A percentile compares a stretch with the other conserved stretches of the same genome.
These are phyloP conservation scores for Hypercompe scribonia DNA, from an alignment of 2,888 invertebrate genomes.

Conservation along the genomic window DNA sequence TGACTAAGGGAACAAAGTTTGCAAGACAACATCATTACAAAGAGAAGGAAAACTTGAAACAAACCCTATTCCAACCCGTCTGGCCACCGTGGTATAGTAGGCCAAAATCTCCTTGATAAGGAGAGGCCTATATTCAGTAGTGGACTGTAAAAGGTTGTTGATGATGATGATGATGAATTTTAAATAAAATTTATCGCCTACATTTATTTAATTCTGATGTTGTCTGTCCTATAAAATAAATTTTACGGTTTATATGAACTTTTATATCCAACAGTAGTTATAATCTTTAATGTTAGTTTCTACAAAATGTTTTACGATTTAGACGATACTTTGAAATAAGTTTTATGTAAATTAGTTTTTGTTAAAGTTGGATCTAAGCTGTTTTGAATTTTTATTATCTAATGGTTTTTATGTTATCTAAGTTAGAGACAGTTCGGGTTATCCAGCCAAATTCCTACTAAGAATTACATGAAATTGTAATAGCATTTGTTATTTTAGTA, in stretches of 20 bases:
- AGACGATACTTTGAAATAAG: slow-evolving; percentile 19
- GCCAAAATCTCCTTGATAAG: too few relatives aligned
- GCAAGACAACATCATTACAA: too few relatives aligned
- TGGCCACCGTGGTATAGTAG: too few relatives aligned
- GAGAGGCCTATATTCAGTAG: too few relatives aligned
- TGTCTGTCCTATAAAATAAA: neutral
- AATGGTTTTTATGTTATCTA: neutral
- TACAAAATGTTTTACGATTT: neutral
- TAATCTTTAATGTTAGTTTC: neutral
- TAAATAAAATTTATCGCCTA: too few relatives aligned
- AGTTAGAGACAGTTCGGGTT: neutral
- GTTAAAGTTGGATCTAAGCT: slow-evolving; percentile 12
- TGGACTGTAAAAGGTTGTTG: too few relatives aligned
- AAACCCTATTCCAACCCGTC: too few relatives aligned
- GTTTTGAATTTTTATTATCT: slow-evolving; percentile 11
- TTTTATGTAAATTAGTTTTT: slow-evolving; percentile 31
- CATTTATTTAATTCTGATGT: too few relatives aligned
- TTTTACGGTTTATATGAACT: neutral
- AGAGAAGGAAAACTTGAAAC: too few relatives aligned
- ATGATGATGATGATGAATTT: too few relatives aligned
- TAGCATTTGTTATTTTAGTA: neutral
- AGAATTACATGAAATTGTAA: neutral
- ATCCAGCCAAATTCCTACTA: neutral
- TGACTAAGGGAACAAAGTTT: too few relatives aligned
- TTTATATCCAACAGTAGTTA: neutral